Evolutionary conservation across 1,140 invertebrate genomes (phyloP), one percentile per base, ranked within the genome.

Genomic region (Zaprionus davidi): DNA sequence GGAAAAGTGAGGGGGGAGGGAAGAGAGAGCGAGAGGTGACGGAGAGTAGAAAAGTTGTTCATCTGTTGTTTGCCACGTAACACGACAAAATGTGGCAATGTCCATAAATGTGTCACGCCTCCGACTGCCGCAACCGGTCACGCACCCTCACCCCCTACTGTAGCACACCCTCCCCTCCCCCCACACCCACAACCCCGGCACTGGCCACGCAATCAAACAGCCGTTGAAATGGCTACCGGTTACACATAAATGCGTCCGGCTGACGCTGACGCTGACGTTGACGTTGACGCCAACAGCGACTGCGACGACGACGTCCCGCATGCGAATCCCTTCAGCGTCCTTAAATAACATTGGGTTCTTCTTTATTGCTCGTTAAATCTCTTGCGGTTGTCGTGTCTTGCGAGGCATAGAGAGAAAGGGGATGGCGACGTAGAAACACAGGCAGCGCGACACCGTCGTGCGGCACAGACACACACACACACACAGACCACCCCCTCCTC

Each of bases 301-400:
- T 34, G 53, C 28, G 56, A 51, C 11, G 12, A 28, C 55, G 26
- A 36, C 64, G 78, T 78, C 78, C 46, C 55, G 65, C 66, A 79
- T 81, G 66, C 51, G 76, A 73, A 73, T 87, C 84, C 84, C 84
- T 88, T 88, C 51, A 75, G 82, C 74, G 81, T 90, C 78, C 84
- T 88, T 88, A 88, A 88, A 88, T 81, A 88, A 88, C 84, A 88
- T 81, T 88, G 84, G 84, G 81, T 79, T 87, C 81, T 87, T 87
- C 84, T 90, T 90, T 90, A 90, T 90, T 90, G 85, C 75, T 90
- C 85, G 85, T 90, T 90, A 90, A 90, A 90, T 90, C 85, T 90
- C 85, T 90, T 90, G 85, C 85, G 85, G 85, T 90, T 90, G 81
- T 90, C 79, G 79, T 85, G 84, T 79, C 85, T 83, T 81, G 20